Conservation (phyloP, 2,113 vertebrate genomes). For the Odontophorus gujanensis region DNA sequence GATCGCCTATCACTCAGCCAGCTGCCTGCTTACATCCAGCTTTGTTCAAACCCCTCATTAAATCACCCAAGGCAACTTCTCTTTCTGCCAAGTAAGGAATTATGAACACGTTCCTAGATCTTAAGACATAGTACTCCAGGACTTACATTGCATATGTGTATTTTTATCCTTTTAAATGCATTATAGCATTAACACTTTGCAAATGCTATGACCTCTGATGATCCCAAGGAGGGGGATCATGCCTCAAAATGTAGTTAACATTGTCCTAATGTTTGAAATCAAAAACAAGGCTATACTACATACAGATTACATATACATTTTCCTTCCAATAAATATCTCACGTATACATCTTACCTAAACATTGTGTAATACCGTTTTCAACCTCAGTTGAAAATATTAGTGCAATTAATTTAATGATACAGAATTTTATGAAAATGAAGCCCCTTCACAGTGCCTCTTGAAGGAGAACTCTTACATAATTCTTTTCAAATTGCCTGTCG, state of each 20-base stretch:
- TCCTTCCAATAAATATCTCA: background rate
- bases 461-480: background rate
- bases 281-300: background rate
- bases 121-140: background rate
- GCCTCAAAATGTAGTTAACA: background rate
- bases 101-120: background rate
- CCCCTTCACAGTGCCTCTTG: background rate
- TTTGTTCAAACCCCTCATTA: background rate
- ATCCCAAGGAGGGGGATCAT: background rate
- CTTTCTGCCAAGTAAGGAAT: constrained; percentile 1
- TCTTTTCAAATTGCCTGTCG: background rate
- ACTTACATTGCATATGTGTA: background rate
- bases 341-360: background rate
- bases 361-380: background rate
- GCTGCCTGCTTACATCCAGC: background rate
- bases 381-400: background rate
- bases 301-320: background rate
- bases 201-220: background rate
- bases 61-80: constrained; percentile 30
- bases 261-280: background rate
- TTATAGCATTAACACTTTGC: background rate
- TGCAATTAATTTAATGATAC: background rate
- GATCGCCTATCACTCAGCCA: background rate
- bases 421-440: background rate
- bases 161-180: constrained; percentile 11